phyloP scores from a whole-genome alignment of 2,113 vertebrate genomes.

The Seriola dumerili region DNA sequence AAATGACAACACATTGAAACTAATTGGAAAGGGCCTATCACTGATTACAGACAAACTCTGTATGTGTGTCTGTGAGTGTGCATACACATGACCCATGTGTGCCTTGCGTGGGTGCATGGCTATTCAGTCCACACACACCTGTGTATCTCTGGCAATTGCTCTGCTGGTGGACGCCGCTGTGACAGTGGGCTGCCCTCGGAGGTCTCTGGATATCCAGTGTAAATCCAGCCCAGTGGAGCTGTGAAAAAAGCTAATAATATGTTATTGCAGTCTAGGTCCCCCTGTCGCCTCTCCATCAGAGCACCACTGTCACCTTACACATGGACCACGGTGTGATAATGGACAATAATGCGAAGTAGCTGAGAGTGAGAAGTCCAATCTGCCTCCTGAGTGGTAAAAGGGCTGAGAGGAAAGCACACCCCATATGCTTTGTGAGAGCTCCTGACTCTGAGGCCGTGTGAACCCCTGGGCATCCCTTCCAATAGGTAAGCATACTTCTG shows the following conservation, averaged over 20 bases:
- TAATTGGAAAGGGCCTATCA: conserved; percentile 71
- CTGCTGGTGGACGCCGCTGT: conserved; percentile 70
- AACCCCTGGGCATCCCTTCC: conserved; percentile 50
- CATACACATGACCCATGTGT: not conserved
- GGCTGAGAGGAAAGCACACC: conserved; percentile 66
- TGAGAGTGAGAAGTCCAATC: conserved; percentile 83
- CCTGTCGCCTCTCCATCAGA: conserved; percentile 84
- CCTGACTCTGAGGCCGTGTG: conserved; percentile 50
- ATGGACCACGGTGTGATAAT: conserved; percentile 83
- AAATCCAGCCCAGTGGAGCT: conserved; percentile 85
- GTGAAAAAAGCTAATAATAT: conserved; percentile 88
- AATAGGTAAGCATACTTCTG: conserved; percentile 25
- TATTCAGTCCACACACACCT: conserved; percentile 58
- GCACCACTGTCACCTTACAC: conserved; percentile 83
- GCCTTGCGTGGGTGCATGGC: conserved; percentile 46
- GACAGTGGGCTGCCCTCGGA: conserved; percentile 82
- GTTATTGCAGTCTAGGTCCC: conserved; percentile 85
- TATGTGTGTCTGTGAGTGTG: not conserved
- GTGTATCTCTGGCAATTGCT: conserved; percentile 69
- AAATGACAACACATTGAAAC: conserved; percentile 56
- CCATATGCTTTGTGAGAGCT: conserved; percentile 55
- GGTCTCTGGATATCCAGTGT: conserved; percentile 86
- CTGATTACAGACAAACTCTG: conserved; percentile 62
- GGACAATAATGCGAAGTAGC: conserved; percentile 85
- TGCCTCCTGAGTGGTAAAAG: conserved; percentile 81